A percentile compares a stretch with the other conserved stretches of the same genome.
phyloP scores from a whole-genome alignment of 2,113 vertebrate genomes.

The Seriola dumerili region DNA sequence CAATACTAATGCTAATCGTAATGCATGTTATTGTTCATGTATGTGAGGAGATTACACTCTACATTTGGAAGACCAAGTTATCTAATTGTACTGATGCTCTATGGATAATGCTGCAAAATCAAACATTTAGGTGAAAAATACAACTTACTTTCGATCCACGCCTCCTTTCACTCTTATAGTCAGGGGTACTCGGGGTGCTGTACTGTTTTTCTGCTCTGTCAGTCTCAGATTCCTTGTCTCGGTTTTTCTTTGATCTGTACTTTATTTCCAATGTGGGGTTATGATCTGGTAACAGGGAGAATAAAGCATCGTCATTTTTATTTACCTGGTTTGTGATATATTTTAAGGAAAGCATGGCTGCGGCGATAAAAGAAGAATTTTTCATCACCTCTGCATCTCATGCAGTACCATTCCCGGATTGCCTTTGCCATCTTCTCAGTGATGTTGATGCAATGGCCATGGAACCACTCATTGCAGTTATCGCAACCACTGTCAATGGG shows the following conservation, averaged over 20 bases:
- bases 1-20: background rate
- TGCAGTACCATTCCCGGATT: conserved; percentile 94
- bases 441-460: conserved; percentile 93
- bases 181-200: conserved; percentile 79
- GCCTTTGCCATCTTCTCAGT: conserved; percentile 95
- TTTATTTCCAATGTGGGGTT: conserved; percentile 90
- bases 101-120: background rate
- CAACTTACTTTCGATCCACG: conserved; percentile 84
- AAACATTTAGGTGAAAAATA: background rate
- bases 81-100: background rate
- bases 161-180: conserved; percentile 83
- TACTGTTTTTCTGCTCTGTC: conserved; percentile 81
- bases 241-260: conserved; percentile 90
- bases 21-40: background rate
- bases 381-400: conserved; percentile 88
- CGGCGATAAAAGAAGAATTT: background rate
- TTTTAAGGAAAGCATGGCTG: background rate
- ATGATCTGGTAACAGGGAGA: conserved; percentile 78
- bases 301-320: background rate
- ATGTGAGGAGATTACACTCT: background rate
- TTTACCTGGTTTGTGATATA: background rate
- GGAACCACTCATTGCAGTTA: conserved; percentile 96
- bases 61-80: background rate
- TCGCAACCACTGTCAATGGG: conserved; percentile 89
- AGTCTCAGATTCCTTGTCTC: conserved; percentile 82